Evolutionary conservation across 2,797 vertebrate species (phyloP).

Genomic region (Halcyon smyrnensis): DNA sequence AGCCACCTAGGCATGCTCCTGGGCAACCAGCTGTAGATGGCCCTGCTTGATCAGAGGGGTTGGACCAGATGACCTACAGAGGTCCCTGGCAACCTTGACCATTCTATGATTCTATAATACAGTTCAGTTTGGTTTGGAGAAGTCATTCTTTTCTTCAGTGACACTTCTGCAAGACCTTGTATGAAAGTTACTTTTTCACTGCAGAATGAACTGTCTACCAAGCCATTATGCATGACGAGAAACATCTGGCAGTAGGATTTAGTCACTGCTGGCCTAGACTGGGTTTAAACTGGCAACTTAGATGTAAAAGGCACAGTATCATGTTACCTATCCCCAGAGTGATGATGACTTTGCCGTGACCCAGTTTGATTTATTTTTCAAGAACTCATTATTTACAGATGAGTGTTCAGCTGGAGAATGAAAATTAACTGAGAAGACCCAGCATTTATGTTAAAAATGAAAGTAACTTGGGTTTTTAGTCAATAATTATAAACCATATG

Average conservation of each 20-base stretch:
- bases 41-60: neutral
- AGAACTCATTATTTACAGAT: constrained; percentile 10
- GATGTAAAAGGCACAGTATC: neutral
- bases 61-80: neutral
- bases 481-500: neutral
- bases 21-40: neutral
- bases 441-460: neutral
- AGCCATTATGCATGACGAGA: neutral
- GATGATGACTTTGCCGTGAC: neutral
- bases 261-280: neutral
- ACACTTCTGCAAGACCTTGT: neutral
- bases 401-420: neutral
- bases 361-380: constrained; percentile 26
- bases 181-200: neutral
- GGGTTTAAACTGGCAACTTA: neutral
- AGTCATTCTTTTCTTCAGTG: neutral
- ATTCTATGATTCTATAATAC: neutral
- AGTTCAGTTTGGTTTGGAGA: neutral
- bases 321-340: neutral
- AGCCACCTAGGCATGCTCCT: neutral
- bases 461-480: neutral
- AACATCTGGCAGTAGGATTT: neutral
- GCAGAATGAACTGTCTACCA: neutral
- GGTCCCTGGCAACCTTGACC: neutral
- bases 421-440: neutral